Conservation (phyloP, 2,113 vertebrate species). For the Leuciscus idus region DNA sequence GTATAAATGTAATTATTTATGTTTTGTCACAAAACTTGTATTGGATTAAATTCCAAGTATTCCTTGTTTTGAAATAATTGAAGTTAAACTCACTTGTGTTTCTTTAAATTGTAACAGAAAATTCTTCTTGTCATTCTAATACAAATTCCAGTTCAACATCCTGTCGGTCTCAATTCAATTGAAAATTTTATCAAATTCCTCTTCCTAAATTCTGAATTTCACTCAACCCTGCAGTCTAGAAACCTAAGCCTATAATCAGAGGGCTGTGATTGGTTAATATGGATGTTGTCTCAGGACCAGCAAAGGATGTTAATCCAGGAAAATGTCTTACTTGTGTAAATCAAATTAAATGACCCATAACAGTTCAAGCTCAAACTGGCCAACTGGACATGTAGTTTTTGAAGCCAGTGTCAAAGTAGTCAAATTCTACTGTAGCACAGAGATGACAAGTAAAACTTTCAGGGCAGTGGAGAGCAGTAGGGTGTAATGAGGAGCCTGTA, state of each 20-base stretch:
- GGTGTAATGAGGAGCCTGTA: slow-evolving; percentile 30
- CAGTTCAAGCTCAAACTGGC: not conserved
- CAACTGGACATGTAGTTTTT: not conserved
- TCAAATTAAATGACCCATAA: not conserved
- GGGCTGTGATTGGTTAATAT: not conserved
- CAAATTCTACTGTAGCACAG: not conserved
- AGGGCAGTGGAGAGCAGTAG: slow-evolving; percentile 9
- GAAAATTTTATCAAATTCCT: not conserved
- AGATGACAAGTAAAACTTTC: slow-evolving; percentile 20
- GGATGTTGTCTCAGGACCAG: not conserved
- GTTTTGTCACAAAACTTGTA: not conserved
- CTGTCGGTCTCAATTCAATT: not conserved
- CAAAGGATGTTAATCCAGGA: not conserved
- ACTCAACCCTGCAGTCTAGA: not conserved
- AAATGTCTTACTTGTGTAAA: not conserved
- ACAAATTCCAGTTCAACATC: not conserved
- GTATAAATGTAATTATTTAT: too few species aligned
- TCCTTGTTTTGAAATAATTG: not conserved
- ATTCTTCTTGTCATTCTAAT: not conserved
- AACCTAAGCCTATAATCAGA: not conserved
- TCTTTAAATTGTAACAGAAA: not conserved
- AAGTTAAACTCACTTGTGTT: not conserved
- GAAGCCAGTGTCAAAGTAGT: slow-evolving; percentile 11
- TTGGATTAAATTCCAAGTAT: not conserved
- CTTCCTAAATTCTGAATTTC: not conserved